A percentile compares a stretch with the other conserved stretches of the same genome.
Evolutionary conservation across 2,113 vertebrate species (phyloP).

Genomic region (Sorex fumeus): DNA sequence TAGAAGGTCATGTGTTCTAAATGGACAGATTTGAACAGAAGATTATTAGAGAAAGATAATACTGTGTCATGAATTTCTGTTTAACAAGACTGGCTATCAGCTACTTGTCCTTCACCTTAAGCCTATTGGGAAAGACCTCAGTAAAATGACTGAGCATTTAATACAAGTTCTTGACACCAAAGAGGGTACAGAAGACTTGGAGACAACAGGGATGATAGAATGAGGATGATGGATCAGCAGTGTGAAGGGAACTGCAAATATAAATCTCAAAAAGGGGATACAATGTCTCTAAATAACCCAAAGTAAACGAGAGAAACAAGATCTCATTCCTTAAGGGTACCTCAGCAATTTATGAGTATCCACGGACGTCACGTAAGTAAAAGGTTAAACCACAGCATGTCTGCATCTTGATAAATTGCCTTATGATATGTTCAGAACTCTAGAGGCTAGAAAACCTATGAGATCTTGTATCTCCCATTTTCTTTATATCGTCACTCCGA

Average conservation of each 20-base stretch:
- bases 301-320: background rate
- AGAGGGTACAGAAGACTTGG: background rate
- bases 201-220: background rate
- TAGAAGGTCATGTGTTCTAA: background rate
- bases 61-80: background rate
- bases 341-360: background rate
- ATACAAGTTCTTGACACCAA: background rate
- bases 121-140: background rate
- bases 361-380: background rate
- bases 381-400: background rate
- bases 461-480: background rate
- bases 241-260: background rate
- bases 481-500: background rate
- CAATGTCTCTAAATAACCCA: background rate
- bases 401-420: background rate
- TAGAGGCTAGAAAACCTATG: background rate
- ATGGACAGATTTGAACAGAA: background rate
- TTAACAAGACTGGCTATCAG: background rate
- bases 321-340: background rate
- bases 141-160: background rate
- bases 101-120: background rate
- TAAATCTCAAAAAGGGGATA: background rate
- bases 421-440: background rate
- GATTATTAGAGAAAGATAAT: background rate
- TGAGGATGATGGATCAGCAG: background rate